phyloP scores from a whole-genome alignment of 1,140 invertebrate genomes.

The Zaprionus nigranus region DNA sequence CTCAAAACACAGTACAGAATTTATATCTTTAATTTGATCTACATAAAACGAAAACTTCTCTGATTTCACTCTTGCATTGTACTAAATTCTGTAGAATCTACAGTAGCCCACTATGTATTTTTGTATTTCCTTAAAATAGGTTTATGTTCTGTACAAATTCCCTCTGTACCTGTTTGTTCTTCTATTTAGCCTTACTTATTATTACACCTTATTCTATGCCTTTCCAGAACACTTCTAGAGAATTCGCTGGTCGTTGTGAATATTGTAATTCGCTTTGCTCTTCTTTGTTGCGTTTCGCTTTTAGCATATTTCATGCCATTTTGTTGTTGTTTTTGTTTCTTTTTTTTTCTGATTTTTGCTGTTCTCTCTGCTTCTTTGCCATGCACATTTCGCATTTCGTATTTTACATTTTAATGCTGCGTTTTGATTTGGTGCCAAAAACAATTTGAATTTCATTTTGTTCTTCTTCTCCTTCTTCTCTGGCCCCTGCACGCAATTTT shows the following conservation, averaged over 20 bases:
- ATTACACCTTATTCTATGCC: not conserved
- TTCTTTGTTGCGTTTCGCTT: constrained; percentile 31
- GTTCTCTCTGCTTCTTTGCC: constrained; percentile 24
- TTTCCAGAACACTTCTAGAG: not conserved
- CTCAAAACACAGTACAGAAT: not conserved
- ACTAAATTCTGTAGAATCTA: not conserved
- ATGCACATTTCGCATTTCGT: constrained; percentile 17
- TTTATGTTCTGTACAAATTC: too few relatives aligned
- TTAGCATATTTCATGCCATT: constrained; percentile 63
- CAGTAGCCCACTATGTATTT: too few relatives aligned
- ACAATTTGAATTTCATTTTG: constrained; percentile 76
- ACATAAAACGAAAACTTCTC: too few relatives aligned
- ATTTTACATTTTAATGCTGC: constrained; percentile 65
- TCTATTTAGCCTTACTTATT: not conserved
- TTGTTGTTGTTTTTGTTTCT: constrained; percentile 20
- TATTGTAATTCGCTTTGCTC: not conserved
- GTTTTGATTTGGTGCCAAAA: constrained; percentile 81
- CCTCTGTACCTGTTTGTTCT: too few relatives aligned
- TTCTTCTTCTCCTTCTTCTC: constrained; percentile 33
- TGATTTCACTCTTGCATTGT: not conserved
- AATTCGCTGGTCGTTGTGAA: not conserved
- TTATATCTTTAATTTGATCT: too few relatives aligned
- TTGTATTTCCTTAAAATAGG: too few relatives aligned
- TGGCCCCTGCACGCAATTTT: constrained; percentile 61
- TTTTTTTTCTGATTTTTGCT: constrained; percentile 8